Evolutionary conservation across 2,888 invertebrate genomes (phyloP), one percentile per base, ranked within the genome.

Genomic region (Tachina grossa): DNA sequence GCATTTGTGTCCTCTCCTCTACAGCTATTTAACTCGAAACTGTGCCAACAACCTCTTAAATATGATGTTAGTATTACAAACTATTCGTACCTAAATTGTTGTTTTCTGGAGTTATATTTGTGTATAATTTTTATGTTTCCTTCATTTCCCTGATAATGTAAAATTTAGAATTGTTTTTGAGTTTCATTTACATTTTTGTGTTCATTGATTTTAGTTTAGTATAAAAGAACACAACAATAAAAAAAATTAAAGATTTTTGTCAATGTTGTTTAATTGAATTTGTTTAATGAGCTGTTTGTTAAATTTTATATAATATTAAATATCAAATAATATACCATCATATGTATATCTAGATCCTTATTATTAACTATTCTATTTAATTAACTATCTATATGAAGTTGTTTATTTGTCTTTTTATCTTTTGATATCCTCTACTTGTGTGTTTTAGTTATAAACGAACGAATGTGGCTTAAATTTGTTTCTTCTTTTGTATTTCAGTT

Each of bases 221-320:
- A 55, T 51, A 79, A 51, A 78, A 78, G n/a, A 57, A 71, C 71
- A 76, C 63, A 69, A 68, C 39, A 53, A 53, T 75, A 61, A 51
- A 71, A 31, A 31, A 43, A 72, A 78, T 69, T n/a, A 68, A 72
- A 72, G 59, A 78, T 78, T 82, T 85, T 78, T 85, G 85, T 85
- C 78, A 85, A 85, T 85, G 85, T 85, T 82, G 82, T 82, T 82
- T 41, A 76, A 82, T 55, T 71, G 63, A 82, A 71, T 76, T 68
- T 82, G 77, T 82, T 85, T 82, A 82, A 78, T 82, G 74, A 85
- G 77, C 45, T 85, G 85, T 85, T 82, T 82, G 78, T 82, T 82
- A 82, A 85, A 78, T 63, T 78, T 75, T 69, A 84, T 71, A 65
- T 83, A 57, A 68, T 66, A 84, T 63, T 69, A 80, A 57, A 83